Evolutionary conservation across 2,888 invertebrate species (phyloP).

Genomic region (Pheosia gnoma): DNA sequence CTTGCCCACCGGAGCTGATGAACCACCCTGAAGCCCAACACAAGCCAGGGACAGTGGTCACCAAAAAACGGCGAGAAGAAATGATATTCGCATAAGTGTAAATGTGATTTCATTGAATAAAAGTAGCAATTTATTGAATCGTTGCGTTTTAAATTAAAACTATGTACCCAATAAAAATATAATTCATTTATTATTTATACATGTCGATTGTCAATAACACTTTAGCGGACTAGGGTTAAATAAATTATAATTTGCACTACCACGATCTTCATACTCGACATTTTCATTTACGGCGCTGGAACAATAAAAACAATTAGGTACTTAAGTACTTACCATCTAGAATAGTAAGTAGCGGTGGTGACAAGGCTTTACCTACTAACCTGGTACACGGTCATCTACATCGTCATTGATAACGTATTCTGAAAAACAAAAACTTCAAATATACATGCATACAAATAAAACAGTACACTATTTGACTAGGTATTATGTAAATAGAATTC

Average conservation of each 20-base stretch:
- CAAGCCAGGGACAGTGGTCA: conserved; percentile 97
- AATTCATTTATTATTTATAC: conserved; percentile 43
- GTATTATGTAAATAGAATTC: no score
- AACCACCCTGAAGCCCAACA: conserved; percentile 99
- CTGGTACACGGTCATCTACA: conserved; percentile 34
- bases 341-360: no score
- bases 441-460: background rate
- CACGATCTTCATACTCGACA: conserved; percentile 19
- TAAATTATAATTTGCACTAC: conserved; percentile 35
- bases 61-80: conserved; percentile 96
- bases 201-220: conserved; percentile 30
- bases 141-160: conserved; percentile 25
- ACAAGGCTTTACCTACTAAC: conserved; percentile 13
- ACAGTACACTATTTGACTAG: no score
- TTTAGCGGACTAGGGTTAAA: conserved; percentile 30
- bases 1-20: conserved; percentile 97
- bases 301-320: conserved; percentile 13
- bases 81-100: conserved; percentile 94
- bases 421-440: conserved; percentile 25
- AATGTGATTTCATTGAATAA: conserved; percentile 24
- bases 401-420: conserved; percentile 34
- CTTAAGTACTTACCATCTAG: no score
- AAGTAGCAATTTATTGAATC: conserved; percentile 18
- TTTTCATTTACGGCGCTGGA: conserved; percentile 42
- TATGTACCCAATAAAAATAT: conserved; percentile 41